These are phyloP conservation scores for Parnassius apollo DNA, from an alignment of 2,888 invertebrate genomes.

Conservation along the genomic window DNA sequence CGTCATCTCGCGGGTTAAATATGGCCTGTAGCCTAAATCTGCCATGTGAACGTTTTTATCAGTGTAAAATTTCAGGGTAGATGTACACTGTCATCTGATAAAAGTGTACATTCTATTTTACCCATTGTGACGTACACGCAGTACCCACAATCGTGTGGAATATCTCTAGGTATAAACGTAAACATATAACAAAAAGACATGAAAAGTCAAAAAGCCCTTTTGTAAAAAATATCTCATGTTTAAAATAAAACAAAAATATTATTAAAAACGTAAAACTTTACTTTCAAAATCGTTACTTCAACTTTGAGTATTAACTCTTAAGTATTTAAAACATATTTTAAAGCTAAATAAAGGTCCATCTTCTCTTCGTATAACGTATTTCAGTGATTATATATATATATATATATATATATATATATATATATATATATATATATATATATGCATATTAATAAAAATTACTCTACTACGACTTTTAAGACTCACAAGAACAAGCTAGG, in stretches of 20 bases:
- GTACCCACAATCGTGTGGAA: slow-evolving; percentile 1
- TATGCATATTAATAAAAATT: no score
- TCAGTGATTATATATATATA: no score
- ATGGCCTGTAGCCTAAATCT: slow-evolving; percentile 39
- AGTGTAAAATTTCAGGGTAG: slow-evolving; percentile 45
- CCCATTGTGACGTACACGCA: slow-evolving; percentile 15
- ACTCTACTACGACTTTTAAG: background rate
- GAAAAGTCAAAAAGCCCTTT: slow-evolving; percentile 5
- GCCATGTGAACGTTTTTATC: slow-evolving; percentile 45
- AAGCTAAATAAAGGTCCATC: no score
- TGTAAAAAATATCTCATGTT: no score
- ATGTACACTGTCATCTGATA: slow-evolving; percentile 32
- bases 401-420: no score
- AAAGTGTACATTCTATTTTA: slow-evolving; percentile 16
- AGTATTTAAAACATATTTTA: no score
- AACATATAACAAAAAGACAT: background rate
- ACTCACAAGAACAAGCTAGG: slow-evolving; percentile 24
- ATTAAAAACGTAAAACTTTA: no score
- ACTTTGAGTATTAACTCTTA: no score
- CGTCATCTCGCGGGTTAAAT: slow-evolving; percentile 37
- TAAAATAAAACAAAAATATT: no score
- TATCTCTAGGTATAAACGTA: background rate
- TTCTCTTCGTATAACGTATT: no score
- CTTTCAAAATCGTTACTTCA: no score
- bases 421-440: no score